These are phyloP conservation scores for Willowsia nigromaculata DNA, from an alignment of 2,888 invertebrate species.

Conservation along the genomic window DNA sequence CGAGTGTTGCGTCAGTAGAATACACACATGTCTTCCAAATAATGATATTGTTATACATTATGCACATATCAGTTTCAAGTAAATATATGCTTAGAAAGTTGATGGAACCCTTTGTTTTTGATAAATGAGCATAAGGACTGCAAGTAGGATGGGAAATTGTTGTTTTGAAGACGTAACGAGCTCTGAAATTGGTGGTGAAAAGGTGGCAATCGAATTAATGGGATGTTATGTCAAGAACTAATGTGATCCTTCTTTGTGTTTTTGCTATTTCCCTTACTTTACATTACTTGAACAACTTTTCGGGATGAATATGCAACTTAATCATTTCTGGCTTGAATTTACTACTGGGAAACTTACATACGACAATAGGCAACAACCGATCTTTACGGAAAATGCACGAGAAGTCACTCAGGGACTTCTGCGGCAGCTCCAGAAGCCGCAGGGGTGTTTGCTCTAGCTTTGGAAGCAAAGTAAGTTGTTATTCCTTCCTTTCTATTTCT, in stretches of 20 bases:
- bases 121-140: not conserved
- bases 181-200: conserved; percentile 8
- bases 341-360: not conserved
- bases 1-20: not conserved
- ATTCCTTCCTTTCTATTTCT: not conserved
- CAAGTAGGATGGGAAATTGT: not conserved
- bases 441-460: conserved; percentile 97
- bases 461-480: conserved; percentile 94
- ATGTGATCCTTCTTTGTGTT: not conserved
- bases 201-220: conserved; percentile 15
- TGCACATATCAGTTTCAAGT: not conserved
- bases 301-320: not conserved
- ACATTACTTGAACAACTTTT: not conserved
- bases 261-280: not conserved
- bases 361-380: conserved; percentile 93
- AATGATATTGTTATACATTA: too few species aligned
- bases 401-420: conserved; percentile 99
- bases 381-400: conserved; percentile 98
- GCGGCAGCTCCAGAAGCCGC: conserved; percentile 99
- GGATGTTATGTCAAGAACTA: not conserved
- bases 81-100: not conserved
- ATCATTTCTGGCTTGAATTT: not conserved
- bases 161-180: not conserved
- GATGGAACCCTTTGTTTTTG: not conserved
- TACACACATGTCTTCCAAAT: too few species aligned